Percentiles rank a stretch among this genome's conserved stretches.
Conservation (phyloP, 2,888 invertebrate genomes). For the Drosophila cracens region DNA sequence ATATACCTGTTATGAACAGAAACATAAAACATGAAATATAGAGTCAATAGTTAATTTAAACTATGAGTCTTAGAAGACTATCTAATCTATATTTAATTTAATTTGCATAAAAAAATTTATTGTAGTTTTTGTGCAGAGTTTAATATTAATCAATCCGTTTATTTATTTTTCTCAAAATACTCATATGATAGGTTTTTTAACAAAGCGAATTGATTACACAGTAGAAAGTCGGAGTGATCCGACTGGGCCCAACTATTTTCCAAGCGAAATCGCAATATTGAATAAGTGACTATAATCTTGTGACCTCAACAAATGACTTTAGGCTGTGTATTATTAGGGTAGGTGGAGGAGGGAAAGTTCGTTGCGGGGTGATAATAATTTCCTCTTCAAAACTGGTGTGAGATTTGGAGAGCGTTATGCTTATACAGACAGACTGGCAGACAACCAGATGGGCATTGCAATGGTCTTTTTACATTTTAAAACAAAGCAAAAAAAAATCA, state of each 20-base stretch:
- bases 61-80: background rate
- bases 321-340: background rate
- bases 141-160: background rate
- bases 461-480: background rate
- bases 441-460: background rate
- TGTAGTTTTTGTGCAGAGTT: background rate
- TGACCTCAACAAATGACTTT: background rate
- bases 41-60: background rate
- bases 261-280: background rate
- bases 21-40: background rate
- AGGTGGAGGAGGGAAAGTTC: background rate
- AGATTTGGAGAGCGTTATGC: background rate
- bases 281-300: background rate
- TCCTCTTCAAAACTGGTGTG: background rate
- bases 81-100: background rate
- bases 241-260: background rate
- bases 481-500: background rate
- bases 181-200: background rate
- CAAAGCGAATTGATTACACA: background rate
- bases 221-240: background rate
- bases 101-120: background rate
- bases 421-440: background rate
- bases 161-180: background rate
- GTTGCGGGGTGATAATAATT: background rate
- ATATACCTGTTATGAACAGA: background rate